Evolutionary conservation across 2,113 vertebrate species (phyloP).

Genomic region (Eublepharis macularius): DNA sequence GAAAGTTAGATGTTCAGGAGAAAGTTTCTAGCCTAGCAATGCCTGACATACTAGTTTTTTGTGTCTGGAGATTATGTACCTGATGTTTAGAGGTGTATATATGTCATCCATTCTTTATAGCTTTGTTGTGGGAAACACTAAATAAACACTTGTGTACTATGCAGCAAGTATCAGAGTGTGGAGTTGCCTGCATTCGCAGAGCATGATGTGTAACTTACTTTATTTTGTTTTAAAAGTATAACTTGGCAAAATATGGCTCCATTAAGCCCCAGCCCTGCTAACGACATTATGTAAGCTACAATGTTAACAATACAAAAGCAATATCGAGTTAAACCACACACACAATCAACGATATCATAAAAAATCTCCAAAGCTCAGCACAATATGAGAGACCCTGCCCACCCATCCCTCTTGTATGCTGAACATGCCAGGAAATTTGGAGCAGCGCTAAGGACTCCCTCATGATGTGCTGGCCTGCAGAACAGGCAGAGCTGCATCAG

Average conservation of each 20-base stretch:
- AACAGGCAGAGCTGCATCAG: not conserved
- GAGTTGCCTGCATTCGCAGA: not conserved
- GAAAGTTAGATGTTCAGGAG: no score
- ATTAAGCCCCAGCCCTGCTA: not conserved
- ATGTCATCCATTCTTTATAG: not conserved
- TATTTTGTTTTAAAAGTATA: not conserved
- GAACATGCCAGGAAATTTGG: not conserved
- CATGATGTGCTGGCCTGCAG: not conserved
- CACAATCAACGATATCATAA: not conserved
- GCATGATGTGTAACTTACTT: not conserved
- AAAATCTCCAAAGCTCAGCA: not conserved
- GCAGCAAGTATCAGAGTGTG: not conserved
- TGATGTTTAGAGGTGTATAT: no score
- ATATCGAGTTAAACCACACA: not conserved
- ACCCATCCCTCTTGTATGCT: no score
- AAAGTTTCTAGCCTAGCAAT: no score
- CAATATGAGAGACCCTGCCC: not conserved
- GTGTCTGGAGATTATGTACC: no score
- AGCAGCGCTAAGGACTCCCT: not conserved
- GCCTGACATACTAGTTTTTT: no score
- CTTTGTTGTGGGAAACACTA: not conserved
- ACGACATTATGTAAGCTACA: not conserved
- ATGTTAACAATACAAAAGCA: not conserved
- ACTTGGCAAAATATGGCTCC: not conserved
- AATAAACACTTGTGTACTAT: not conserved